These are phyloP conservation scores for Lycopodina hypogea DNA, from an alignment of 37 sponge, comb jelly and placozoan genomes.

Conservation along the genomic window DNA sequence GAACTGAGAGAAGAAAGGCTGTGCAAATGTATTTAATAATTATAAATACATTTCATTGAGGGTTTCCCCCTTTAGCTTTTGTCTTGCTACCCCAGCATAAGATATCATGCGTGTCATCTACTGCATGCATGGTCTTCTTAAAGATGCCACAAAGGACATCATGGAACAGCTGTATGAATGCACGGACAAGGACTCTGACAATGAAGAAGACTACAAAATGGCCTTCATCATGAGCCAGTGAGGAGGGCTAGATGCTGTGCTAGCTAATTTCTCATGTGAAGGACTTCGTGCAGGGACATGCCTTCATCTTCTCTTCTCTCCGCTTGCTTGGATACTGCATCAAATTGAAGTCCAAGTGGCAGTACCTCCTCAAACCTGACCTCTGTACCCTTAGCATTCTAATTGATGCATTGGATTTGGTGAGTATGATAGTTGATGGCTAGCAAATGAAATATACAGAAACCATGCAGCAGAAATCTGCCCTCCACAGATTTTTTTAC, in stretches of 20 bases:
- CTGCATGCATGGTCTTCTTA: conserved; percentile 91
- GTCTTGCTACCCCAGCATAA: conserved; percentile 22
- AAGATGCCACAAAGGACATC: conserved; percentile 95
- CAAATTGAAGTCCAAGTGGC: conserved; percentile 80
- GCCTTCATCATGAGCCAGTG: conserved; percentile 73
- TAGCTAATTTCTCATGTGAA: conserved; percentile 56
- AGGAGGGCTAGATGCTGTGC: conserved; percentile 80
- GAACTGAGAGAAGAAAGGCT: too few relatives aligned
- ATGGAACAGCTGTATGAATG: conserved; percentile 67
- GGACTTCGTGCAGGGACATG: conserved; percentile 65
- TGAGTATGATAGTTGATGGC: conserved; percentile 17
- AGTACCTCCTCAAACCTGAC: conserved; percentile 65
- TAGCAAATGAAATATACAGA: too few relatives aligned
- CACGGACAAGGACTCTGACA: conserved; percentile 58
- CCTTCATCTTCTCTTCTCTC: conserved; percentile 67
- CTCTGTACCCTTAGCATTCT: conserved; percentile 70
- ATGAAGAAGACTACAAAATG: conserved; percentile 85
- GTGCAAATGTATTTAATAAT: too few relatives aligned
- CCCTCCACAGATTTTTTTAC: too few relatives aligned
- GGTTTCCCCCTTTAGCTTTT: too few relatives aligned
- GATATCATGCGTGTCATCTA: conserved; percentile 84
- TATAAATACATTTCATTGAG: too few relatives aligned
- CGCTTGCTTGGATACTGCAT: conserved; percentile 77
- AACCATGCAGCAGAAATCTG: too few relatives aligned
- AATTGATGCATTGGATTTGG: conserved; percentile 56